These are phyloP conservation scores for Sabatieria punctata DNA, from an alignment of 2,888 invertebrate species.

Conservation along the genomic window DNA sequence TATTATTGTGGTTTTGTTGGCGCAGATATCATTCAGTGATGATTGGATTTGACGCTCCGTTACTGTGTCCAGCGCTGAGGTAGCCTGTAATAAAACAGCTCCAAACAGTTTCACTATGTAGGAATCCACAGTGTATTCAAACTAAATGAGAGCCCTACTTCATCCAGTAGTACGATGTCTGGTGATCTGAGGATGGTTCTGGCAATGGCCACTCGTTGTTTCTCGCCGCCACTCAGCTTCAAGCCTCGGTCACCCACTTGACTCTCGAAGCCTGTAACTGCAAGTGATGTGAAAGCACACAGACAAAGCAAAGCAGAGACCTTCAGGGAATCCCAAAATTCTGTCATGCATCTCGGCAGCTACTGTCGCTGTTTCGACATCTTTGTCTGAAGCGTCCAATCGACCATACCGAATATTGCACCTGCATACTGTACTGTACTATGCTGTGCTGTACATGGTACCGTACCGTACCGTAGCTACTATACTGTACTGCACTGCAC, in stretches of 20 bases:
- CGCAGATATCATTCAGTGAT: conserved; percentile 57
- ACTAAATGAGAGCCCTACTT: no score
- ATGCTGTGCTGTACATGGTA: no score
- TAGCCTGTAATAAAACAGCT: conserved; percentile 33
- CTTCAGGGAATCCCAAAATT: conserved; percentile 74
- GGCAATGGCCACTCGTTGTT: conserved; percentile 85
- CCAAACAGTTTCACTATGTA: no score
- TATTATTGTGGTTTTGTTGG: no score
- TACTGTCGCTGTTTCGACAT: conserved; percentile 69
- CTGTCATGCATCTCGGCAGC: conserved; percentile 83
- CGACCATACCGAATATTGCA: conserved; percentile 88
- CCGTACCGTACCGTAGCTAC: no score
- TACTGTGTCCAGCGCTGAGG: conserved; percentile 74
- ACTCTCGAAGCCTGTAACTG: conserved; percentile 33
- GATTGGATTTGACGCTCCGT: conserved; percentile 82
- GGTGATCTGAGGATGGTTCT: conserved; percentile 81
- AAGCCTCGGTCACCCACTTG: no score
- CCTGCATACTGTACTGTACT: no score
- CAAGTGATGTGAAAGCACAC: no score
- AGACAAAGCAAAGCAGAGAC: no score
- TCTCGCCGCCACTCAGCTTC: no score
- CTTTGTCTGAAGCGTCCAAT: conserved; percentile 54
- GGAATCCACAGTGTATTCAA: no score
- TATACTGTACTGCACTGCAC: no score
- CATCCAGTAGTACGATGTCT: conserved; percentile 72